Base-by-base conservation (phyloP, 2,113 vertebrate species). In the Elachura formosa region DNA sequence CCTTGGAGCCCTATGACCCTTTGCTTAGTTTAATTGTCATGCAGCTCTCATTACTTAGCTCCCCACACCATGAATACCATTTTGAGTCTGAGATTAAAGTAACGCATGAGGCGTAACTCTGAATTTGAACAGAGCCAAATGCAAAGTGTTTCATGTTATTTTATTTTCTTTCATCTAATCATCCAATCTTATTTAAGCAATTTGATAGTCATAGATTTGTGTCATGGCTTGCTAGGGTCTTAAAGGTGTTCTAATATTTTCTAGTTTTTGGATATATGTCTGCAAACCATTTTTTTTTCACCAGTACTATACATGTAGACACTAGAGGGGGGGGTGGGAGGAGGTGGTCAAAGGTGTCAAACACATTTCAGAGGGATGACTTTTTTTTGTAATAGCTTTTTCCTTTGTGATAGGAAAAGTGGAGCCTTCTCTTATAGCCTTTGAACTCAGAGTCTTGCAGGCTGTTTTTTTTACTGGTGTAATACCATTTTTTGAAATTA, bases 401-500 rank as follows among this genome's bases (percentile, higher is more conserved):
- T 58, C 12, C 34, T 67, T 49, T 82, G 21, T 58, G 21, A 20
- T 41, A 84, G 46, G 20, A 82, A 33, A 81, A 78, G 51, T 46
- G 41, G 38, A 77, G 23, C 83, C 38, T 93, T 84, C 66, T 84
- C 14, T 89, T 84, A 69, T 7, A 78, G 66, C 67, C 33, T 87
- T 71, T 87, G 69, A 87, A 68, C 69, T 75, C 63, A 45, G n/a
- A n/a, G 41, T 82, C 55, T 78, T 91, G 61, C 66, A 87, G 84
- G 82, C 14, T 41, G 41, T 68, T 91, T 54, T 93, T 91, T 49
- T 28, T 36, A 46, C 43, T 55, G 11, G 14, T 78, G 24, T 82
- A 63, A 48, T 84, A 46, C 48, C 78, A 72, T 96, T 89, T 77
- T 84, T 93, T 79, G 75, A 90, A 84, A 84, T 78, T 0, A 84